Evolutionary conservation across 2,113 vertebrate species (phyloP).

Genomic region (Ceuthmochares aereus): DNA sequence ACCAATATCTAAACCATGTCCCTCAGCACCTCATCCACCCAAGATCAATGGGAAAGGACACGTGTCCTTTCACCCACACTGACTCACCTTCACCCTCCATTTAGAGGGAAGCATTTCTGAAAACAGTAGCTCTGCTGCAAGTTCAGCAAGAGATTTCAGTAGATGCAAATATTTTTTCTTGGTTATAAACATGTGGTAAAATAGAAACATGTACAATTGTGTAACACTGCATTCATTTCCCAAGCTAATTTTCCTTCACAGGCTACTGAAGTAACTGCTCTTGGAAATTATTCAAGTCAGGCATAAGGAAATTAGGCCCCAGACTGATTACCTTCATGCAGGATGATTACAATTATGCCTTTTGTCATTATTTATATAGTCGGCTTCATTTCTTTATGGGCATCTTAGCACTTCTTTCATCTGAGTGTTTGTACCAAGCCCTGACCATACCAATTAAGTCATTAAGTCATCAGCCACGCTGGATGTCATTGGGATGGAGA

Average conservation of each 20-base stretch:
- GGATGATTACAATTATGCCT: not conserved
- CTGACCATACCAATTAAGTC: not conserved
- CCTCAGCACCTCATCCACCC: too few relatives aligned
- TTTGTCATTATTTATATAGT: not conserved
- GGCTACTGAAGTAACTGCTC: not conserved
- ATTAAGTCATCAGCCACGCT: not conserved
- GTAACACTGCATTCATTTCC: not conserved
- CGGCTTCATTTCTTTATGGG: not conserved
- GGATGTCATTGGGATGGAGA: rapidly evolving
- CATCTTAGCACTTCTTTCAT: too few relatives aligned
- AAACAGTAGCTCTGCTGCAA: not conserved
- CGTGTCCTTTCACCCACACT: rapidly evolving
- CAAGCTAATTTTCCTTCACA: not conserved
- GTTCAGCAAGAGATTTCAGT: not conserved
- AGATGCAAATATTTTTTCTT: not conserved
- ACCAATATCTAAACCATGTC: too few relatives aligned
- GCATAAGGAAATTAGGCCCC: not conserved
- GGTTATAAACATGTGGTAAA: not conserved
- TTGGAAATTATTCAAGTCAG: not conserved
- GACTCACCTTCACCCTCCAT: rapidly evolving
- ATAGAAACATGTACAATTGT: not conserved
- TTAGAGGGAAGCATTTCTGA: not conserved
- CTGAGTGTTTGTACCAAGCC: not conserved
- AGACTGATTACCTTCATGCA: not conserved
- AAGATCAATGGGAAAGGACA: rapidly evolving